A percentile compares a stretch with the other conserved stretches of the same genome.
phyloP scores from a whole-genome alignment of 2,797 vertebrate genomes.

The Fundulus diaphanus region DNA sequence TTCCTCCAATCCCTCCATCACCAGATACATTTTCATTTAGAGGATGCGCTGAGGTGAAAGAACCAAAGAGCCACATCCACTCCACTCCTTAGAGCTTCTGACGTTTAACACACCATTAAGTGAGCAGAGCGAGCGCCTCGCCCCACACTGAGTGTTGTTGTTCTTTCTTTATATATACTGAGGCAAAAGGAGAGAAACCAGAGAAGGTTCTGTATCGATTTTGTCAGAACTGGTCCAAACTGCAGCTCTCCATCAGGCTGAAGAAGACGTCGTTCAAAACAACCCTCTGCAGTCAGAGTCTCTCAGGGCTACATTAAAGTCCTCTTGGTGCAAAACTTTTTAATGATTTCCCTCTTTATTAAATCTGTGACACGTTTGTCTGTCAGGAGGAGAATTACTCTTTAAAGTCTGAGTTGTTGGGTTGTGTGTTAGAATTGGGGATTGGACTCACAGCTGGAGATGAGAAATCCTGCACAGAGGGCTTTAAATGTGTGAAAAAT shows the following conservation, averaged over 20 bases:
- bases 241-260: neutral
- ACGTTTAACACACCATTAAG: constrained; percentile 36
- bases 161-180: neutral
- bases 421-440: neutral
- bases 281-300: neutral
- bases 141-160: constrained; percentile 5
- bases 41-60: constrained; percentile 52
- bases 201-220: constrained; percentile 21
- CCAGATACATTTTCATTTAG: constrained; percentile 40
- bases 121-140: constrained; percentile 17
- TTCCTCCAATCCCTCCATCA: constrained; percentile 3
- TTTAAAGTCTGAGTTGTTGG: neutral
- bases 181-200: neutral
- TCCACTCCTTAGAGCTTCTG: constrained; percentile 29
- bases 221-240: constrained; percentile 15
- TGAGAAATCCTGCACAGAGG: neutral
- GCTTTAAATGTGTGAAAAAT: neutral
- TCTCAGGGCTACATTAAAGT: neutral
- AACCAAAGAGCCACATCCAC: constrained; percentile 40
- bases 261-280: neutral
- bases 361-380: neutral
- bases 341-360: neutral
- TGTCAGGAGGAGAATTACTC: neutral
- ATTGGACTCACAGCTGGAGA: neutral
- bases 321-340: neutral